Evolutionary conservation across 2,113 vertebrate species (phyloP).

Genomic region (Strix aluco): DNA sequence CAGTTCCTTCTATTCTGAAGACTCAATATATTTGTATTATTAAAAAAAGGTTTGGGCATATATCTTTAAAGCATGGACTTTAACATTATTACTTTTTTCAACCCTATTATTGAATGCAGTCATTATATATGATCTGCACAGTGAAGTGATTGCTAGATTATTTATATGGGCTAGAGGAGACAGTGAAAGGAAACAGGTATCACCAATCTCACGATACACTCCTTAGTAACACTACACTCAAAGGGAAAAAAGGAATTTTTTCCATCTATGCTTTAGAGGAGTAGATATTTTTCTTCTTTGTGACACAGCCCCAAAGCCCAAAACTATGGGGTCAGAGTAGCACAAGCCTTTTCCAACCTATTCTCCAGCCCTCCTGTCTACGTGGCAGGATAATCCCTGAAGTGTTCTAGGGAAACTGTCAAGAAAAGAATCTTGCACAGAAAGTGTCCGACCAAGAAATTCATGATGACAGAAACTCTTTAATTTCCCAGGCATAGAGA

Average conservation of each 20-base stretch:
- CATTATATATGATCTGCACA: background rate
- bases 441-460: background rate
- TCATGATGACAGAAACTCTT: background rate
- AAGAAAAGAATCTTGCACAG: background rate
- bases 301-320: background rate
- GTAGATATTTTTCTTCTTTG: background rate
- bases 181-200: background rate
- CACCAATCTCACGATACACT: rapidly evolving
- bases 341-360: background rate
- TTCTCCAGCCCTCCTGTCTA: background rate
- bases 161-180: background rate
- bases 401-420: rapidly evolving
- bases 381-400: rapidly evolving
- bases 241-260: background rate
- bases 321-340: rapidly evolving
- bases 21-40: background rate
- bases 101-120: background rate
- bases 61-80: background rate
- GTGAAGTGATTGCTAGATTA: background rate
- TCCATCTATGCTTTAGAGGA: background rate
- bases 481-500: background rate
- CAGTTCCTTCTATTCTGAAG: background rate
- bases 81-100: background rate
- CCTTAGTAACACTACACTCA: background rate
- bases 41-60: background rate